Evolutionary conservation across 2,797 vertebrate genomes (phyloP), one percentile per base, ranked within the genome.

Genomic region (Gobionotothen gibberifrons): DNA sequence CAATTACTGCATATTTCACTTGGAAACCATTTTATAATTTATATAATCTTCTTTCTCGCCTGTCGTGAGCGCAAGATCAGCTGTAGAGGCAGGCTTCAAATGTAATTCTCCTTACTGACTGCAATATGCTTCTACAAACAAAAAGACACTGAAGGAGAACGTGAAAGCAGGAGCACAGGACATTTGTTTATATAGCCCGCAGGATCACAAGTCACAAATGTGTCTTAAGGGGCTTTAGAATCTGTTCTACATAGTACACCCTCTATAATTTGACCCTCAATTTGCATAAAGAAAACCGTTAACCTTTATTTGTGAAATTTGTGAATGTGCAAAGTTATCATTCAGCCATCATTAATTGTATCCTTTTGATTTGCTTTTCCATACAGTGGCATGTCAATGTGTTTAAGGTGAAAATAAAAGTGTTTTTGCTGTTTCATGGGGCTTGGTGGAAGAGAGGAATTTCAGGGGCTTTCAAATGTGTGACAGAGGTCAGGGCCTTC

Each of bases 401-500:
- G 4, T 26, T 26, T 26, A 26, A 14, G 39, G 42, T 39, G 16
- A 46, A 0, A 36, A 3, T 5, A 21, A 19, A 1, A 8, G 17
- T 65, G 32, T 3, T 16, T 9, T 14, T 39, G 47, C 15, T 21
- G n/a, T 46, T 43, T 70, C 1, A 13, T 7, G 4, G 3, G 16
- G 16, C 32, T 16, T 49, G 12, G 29, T 15, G 11, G 47, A 54
- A 55, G 9, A 39, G 44, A 55, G 1, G 49, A 32, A 13, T 26
- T 32, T 26, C 15, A 4, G 12, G 14, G 51, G 6, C 32, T 36
- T 17, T 44, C 29, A 40, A 21, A 17, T 49, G 43, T 67, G 53
- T 72, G 49, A 69, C 16, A 40, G 55, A 63, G 40, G 36, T 69
- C 58, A 63, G 15, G n/a, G 51, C 42, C 14, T 26, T 19, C 7